Evolutionary conservation across 2,113 vertebrate species (phyloP).

Genomic region (Atrichornis clamosus): DNA sequence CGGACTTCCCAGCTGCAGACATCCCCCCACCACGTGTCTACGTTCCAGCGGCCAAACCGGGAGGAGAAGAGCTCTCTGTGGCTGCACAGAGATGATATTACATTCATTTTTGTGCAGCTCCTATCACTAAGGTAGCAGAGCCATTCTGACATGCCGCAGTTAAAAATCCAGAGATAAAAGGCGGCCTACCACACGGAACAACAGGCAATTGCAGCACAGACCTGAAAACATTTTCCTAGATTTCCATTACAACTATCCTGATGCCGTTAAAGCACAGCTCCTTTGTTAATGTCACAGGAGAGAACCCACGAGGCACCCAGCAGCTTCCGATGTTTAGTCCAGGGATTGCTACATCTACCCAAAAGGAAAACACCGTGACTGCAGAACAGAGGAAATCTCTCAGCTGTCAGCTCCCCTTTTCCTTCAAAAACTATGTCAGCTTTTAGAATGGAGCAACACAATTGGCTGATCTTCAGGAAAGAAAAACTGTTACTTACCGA

Average conservation of each 20-base stretch:
- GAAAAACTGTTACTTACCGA: slow-evolving; percentile 66
- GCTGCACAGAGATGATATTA: not conserved
- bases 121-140: not conserved
- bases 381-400: not conserved
- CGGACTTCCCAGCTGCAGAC: not conserved
- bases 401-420: not conserved
- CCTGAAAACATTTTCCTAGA: not conserved
- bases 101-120: not conserved
- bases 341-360: not conserved
- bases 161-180: not conserved
- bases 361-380: not conserved
- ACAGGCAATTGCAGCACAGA: not conserved
- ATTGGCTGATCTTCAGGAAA: slow-evolving; percentile 24
- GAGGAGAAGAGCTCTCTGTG: not conserved
- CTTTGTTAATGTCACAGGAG: not conserved
- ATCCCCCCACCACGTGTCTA: not conserved
- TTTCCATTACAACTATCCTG: not conserved
- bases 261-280: not conserved
- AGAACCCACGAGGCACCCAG: not conserved
- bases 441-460: not conserved
- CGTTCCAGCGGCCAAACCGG: not conserved
- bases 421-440: not conserved
- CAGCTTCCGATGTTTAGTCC: not conserved
- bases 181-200: not conserved
- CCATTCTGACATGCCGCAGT: not conserved